phyloP scores from a whole-genome alignment of 2,113 vertebrate species.

The Ptychochromis oligacanthus region DNA sequence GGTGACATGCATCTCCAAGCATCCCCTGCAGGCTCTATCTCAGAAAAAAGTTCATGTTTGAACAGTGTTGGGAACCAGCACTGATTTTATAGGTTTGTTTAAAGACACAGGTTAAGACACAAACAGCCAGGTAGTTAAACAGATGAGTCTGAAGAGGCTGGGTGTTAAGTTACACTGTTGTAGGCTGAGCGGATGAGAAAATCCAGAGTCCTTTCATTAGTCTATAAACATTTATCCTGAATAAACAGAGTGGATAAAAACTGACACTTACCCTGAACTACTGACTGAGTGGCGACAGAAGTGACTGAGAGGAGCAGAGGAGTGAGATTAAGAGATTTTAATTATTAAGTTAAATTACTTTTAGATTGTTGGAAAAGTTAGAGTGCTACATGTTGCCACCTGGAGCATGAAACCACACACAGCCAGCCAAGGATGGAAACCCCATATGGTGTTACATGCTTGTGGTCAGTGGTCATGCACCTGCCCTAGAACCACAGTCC shows the following conservation, averaged over 20 bases:
- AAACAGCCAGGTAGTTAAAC: constrained; percentile 68
- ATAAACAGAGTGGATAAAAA: constrained; percentile 28
- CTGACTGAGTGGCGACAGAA: background rate
- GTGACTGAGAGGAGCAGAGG: background rate
- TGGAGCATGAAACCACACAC: constrained; percentile 39
- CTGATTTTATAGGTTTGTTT: constrained; percentile 75
- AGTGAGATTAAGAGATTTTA: background rate
- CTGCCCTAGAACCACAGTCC: constrained; percentile 61
- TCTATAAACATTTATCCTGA: constrained; percentile 57
- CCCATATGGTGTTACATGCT: constrained; percentile 38
- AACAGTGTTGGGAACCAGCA: constrained; percentile 66
- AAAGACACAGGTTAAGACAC: constrained; percentile 72
- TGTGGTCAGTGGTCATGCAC: constrained; percentile 73
- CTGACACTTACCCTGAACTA: constrained; percentile 18
- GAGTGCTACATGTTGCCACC: constrained; percentile 21
- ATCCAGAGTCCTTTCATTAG: constrained; percentile 40
- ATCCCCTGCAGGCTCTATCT: constrained; percentile 22
- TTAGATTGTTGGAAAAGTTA: constrained; percentile 33
- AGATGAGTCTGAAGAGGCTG: constrained; percentile 49
- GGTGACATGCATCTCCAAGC: constrained; percentile 9
- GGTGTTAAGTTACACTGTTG: constrained; percentile 60
- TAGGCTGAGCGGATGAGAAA: constrained; percentile 56
- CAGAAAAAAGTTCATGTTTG: constrained; percentile 58
- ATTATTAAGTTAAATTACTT: background rate
- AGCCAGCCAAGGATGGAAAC: constrained; percentile 46